Evolutionary conservation across 2,797 vertebrate genomes (phyloP).

Genomic region (Sandelia bainsii): DNA sequence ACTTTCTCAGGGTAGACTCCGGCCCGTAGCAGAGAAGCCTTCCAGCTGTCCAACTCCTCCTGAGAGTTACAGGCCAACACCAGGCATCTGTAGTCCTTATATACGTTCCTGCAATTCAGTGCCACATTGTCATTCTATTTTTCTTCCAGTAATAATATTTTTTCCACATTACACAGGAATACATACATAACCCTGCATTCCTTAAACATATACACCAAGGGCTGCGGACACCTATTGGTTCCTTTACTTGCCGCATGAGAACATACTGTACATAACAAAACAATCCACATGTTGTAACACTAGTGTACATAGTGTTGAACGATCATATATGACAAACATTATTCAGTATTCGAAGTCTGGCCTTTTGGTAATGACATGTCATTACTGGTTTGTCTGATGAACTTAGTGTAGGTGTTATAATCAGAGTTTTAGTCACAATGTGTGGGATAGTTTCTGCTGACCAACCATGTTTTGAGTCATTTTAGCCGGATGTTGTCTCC

Average conservation of each 20-base stretch:
- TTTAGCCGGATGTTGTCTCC: constrained; percentile 2
- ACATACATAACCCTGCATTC: constrained; percentile 3
- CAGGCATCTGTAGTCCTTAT: constrained; percentile 94
- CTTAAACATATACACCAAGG: background rate
- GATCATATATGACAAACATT: background rate
- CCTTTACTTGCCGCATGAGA: background rate
- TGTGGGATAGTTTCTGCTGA: constrained; percentile 18
- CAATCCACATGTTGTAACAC: background rate
- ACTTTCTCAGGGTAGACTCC: constrained; percentile 92
- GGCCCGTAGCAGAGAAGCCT: constrained; percentile 92
- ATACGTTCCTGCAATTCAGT: constrained; percentile 89
- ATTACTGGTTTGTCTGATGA: constrained; percentile 3
- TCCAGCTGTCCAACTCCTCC: constrained; percentile 96
- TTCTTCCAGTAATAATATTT: constrained; percentile 13
- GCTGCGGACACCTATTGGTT: background rate
- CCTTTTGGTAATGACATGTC: constrained; percentile 8
- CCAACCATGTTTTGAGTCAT: constrained; percentile 7
- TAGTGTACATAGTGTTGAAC: background rate
- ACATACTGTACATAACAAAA: background rate
- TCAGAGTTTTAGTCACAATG: constrained; percentile 17
- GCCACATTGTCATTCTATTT: constrained; percentile 37
- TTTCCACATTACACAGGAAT: constrained; percentile 4
- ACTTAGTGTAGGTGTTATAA: constrained; percentile 1
- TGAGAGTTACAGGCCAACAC: constrained; percentile 92
- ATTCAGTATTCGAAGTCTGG: background rate